Base-by-base conservation (phyloP, 2,797 vertebrate species). In the Psittacula echo region DNA sequence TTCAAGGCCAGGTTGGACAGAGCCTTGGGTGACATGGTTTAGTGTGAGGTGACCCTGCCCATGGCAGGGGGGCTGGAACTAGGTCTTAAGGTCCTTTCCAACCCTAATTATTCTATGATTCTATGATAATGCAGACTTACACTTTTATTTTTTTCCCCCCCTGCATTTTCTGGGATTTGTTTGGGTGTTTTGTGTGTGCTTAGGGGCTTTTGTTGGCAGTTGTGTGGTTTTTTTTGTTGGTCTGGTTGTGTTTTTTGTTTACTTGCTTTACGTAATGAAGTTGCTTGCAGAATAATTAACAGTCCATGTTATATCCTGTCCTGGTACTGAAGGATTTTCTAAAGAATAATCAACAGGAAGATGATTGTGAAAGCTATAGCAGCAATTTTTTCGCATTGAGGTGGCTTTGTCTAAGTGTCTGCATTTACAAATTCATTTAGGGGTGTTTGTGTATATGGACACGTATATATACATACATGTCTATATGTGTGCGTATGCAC, bases 391-490 rank as follows among this genome's bases (percentile, higher is more conserved):
- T 54, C 19, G 44, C 11, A 32, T 10, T 21, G 26, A 2, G 26
- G 13, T 44, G 42, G 30, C 44, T 77, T 29, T 68, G 26, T 42
- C 11, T 11, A 9, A 64, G 12, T 32, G 7, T 30, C n/a, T 54
- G 30, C 22, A n/a, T 47, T 85, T 72, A 15, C 3, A 45, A 2
- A 23, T 37, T 11, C 34, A 14, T 75, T 53, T 29, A 48, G 39
- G 29, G 39, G 2, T 54, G 21, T 54, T 66, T 61, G 34, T 53
- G 18, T 50, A 3, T 27, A 5, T 23, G n/a, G 64, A 8, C 16
- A 34, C 23, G 1, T 3, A 5, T 18, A 23, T 29, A 15, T 16
- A 18, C 9, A 1, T 51, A 26, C 1, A 1, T 47, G 21, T 7
- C 9, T 58, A 2, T 48, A 23, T 12, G 16, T 22, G 2, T 19